phyloP scores from a whole-genome alignment of 2,113 vertebrate genomes.

The Pluvianellus socialis region DNA sequence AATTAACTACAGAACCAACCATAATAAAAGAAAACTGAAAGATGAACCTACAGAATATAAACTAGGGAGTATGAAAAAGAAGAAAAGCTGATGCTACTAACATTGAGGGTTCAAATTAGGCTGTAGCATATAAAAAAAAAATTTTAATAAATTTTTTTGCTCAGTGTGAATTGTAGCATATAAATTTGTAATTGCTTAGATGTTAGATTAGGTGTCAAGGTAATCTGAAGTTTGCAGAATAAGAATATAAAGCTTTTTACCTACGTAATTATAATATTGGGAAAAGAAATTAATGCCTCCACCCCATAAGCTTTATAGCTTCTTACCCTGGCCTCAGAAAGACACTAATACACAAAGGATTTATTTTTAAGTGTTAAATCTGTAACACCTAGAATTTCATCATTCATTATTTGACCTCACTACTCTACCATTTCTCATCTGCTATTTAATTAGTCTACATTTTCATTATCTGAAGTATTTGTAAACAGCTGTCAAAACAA shows the following conservation, averaged over 20 bases:
- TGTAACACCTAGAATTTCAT: neutral
- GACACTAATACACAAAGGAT: neutral
- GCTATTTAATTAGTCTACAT: neutral
- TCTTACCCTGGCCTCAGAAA: neutral
- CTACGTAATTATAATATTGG: neutral
- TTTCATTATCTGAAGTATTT: neutral
- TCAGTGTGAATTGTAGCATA: neutral
- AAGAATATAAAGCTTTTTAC: neutral
- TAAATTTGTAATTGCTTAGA: neutral
- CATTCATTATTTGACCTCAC: neutral
- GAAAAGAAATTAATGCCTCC: neutral
- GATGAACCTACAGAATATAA: neutral
- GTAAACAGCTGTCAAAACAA: conserved; percentile 31
- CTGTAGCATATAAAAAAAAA: neutral
- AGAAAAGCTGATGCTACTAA: neutral
- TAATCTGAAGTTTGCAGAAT: neutral
- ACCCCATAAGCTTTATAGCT: neutral
- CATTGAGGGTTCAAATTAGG: neutral
- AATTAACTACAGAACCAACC: neutral
- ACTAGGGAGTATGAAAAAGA: neutral
- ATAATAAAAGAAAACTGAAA: neutral
- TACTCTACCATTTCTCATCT: neutral
- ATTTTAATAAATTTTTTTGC: neutral
- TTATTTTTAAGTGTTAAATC: neutral
- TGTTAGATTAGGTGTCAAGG: neutral